Evolutionary conservation across 1,140 invertebrate species (phyloP).

Genomic region (Pachyrhynchus sulphureomaculatus): DNA sequence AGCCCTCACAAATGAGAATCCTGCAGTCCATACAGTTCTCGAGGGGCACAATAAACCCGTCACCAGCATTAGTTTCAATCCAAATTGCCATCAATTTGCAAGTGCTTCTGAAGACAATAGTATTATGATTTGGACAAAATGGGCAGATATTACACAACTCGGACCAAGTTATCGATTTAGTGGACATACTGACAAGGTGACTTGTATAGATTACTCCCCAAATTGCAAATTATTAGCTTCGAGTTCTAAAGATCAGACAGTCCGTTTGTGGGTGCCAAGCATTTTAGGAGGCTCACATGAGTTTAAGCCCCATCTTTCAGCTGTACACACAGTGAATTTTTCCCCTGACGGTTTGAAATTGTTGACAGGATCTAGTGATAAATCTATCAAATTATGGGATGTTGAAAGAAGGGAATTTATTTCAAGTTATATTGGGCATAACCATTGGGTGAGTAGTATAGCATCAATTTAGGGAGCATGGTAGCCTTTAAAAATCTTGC

Average conservation of each 20-base stretch:
- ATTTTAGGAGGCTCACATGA: slow-evolving; percentile 72
- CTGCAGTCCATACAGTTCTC: slow-evolving; percentile 44
- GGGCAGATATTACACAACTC: slow-evolving; percentile 54
- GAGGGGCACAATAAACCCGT: slow-evolving; percentile 75
- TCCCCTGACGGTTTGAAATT: slow-evolving; percentile 72
- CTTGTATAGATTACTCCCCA: slow-evolving; percentile 73
- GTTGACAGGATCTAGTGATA: slow-evolving; percentile 85
- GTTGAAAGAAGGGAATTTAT: slow-evolving; percentile 72
- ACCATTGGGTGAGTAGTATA: slow-evolving; percentile 72
- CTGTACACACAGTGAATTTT: slow-evolving; percentile 79
- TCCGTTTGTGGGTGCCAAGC: slow-evolving; percentile 83
- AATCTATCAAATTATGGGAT: slow-evolving; percentile 77
- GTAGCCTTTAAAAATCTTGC: no score
- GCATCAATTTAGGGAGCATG: neutral
- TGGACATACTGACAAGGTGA: slow-evolving; percentile 64
- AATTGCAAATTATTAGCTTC: slow-evolving; percentile 80
- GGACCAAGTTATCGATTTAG: slow-evolving; percentile 65
- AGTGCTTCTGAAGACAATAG: slow-evolving; percentile 76
- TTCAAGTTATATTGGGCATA: slow-evolving; percentile 76
- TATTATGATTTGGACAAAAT: slow-evolving; percentile 77
- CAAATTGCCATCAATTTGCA: slow-evolving; percentile 71
- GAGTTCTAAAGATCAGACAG: slow-evolving; percentile 76
- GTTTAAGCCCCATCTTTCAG: slow-evolving; percentile 77
- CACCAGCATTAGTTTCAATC: slow-evolving; percentile 75
- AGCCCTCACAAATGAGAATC: slow-evolving; percentile 5